These are phyloP conservation scores for Xiphophorus couchianus DNA, from an alignment of 2,113 vertebrate genomes.

Conservation along the genomic window DNA sequence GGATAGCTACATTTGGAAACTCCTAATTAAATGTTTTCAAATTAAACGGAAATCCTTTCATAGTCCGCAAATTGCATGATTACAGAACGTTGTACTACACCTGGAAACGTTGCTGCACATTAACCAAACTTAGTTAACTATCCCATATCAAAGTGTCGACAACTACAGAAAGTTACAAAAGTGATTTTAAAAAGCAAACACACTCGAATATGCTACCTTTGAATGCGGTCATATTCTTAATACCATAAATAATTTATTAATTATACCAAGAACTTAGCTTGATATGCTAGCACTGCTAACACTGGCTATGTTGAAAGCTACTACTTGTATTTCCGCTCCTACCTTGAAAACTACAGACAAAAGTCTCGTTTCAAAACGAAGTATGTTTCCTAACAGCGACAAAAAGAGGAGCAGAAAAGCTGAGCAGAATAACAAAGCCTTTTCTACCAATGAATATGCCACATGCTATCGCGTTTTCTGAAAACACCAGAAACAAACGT, in stretches of 20 bases:
- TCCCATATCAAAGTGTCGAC: not conserved
- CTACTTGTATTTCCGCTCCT: not conserved
- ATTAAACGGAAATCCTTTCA: no score
- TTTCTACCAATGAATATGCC: not conserved
- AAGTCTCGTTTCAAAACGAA: not conserved
- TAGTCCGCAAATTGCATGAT: not conserved
- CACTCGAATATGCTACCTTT: not conserved
- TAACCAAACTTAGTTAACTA: no score
- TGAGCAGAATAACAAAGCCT: not conserved
- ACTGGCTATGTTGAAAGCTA: not conserved
- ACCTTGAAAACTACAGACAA: constrained; percentile 34
- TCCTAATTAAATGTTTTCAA: no score
- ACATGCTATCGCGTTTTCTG: constrained; percentile 22
- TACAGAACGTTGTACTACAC: not conserved
- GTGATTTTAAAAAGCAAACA: not conserved
- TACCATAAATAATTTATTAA: no score
- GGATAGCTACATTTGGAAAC: no score
- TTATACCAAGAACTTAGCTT: not conserved
- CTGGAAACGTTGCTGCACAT: not conserved
- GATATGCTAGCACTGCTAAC: constrained; percentile 21
- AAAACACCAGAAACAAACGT: not conserved
- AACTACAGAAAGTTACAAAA: not conserved
- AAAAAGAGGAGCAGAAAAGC: no score
- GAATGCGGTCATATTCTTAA: not conserved
- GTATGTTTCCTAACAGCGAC: not conserved